Percentiles rank a stretch among this genome's conserved stretches.
Evolutionary conservation across 2,113 vertebrate genomes (phyloP).

Genomic region (Tympanuchus pallidicinctus): DNA sequence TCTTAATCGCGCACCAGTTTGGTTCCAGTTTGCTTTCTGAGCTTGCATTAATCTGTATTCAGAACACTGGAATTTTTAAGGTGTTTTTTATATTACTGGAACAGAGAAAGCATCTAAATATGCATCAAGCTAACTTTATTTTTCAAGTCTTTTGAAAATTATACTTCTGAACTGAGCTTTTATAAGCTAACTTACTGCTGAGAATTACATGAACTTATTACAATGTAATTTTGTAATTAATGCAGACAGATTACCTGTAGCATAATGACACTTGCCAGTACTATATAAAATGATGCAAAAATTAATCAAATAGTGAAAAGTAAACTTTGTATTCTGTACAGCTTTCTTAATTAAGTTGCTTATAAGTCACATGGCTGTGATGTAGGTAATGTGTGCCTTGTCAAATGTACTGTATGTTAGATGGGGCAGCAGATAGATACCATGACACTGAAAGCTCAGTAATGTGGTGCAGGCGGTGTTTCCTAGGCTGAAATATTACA

Average conservation of each 20-base stretch:
- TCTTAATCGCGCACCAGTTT: neutral
- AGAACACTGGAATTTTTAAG: slow-evolving; percentile 29
- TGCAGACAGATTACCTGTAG: slow-evolving; percentile 30
- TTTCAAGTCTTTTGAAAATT: slow-evolving; percentile 46
- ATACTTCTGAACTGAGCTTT: slow-evolving; percentile 41
- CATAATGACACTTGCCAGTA: neutral
- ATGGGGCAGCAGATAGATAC: neutral
- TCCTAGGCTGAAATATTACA: neutral
- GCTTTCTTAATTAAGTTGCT: slow-evolving; percentile 77
- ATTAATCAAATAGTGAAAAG: slow-evolving; percentile 58
- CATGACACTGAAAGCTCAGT: slow-evolving; percentile 3
- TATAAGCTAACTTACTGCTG: slow-evolving; percentile 60
- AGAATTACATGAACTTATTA: slow-evolving; percentile 33
- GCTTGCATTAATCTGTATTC: neutral
- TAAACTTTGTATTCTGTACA: slow-evolving; percentile 78
- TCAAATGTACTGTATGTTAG: slow-evolving; percentile 63
- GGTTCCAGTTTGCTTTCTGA: slow-evolving; percentile 17
- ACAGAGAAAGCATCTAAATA: slow-evolving; percentile 41
- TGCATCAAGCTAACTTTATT: slow-evolving; percentile 41
- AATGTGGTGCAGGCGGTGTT: neutral
- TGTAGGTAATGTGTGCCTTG: slow-evolving; percentile 80
- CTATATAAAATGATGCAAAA: slow-evolving; percentile 56
- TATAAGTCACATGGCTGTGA: slow-evolving; percentile 71
- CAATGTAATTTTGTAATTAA: slow-evolving; percentile 62
- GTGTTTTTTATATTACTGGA: slow-evolving; percentile 45